Percentiles rank a stretch among this genome's conserved stretches.
phyloP scores from a whole-genome alignment of 2,888 invertebrate genomes.

The Archaeoteleia sp. region DNA sequence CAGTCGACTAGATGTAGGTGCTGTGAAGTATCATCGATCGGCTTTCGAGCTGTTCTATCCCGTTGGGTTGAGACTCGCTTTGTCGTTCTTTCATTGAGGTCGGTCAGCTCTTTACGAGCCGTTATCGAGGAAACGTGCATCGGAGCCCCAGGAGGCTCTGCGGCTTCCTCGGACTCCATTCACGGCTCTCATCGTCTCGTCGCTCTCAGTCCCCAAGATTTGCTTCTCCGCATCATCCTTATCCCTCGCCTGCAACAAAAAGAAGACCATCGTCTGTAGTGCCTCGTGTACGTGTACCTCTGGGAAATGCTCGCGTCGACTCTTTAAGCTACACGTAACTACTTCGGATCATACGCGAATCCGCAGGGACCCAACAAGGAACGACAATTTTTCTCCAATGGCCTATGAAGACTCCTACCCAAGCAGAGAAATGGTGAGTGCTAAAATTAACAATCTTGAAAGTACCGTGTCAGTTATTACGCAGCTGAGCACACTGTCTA shows the following conservation, averaged over 20 bases:
- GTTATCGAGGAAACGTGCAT: slow-evolving; percentile 60
- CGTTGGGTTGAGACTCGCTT: slow-evolving; percentile 18
- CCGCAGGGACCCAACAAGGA: neutral
- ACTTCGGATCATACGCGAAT: neutral
- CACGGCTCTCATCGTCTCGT: slow-evolving; percentile 70
- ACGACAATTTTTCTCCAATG: neutral
- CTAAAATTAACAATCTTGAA: neutral
- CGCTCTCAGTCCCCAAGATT: slow-evolving; percentile 37
- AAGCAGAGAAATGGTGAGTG: neutral
- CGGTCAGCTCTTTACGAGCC: slow-evolving; percentile 47
- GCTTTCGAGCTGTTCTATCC: slow-evolving; percentile 22
- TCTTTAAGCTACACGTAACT: slow-evolving; percentile 44
- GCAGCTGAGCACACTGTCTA: no score
- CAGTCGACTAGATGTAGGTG: slow-evolving; percentile 10
- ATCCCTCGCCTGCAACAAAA: slow-evolving; percentile 51
- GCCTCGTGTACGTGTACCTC: slow-evolving; percentile 25
- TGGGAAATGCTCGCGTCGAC: slow-evolving; percentile 36
- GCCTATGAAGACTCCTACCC: neutral
- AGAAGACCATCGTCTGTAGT: slow-evolving; percentile 19
- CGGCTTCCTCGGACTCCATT: slow-evolving; percentile 73
- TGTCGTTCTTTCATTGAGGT: slow-evolving; percentile 39
- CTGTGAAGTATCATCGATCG: slow-evolving; percentile 20
- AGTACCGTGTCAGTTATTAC: no score
- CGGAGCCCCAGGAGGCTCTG: slow-evolving; percentile 73
- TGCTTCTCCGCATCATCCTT: slow-evolving; percentile 49